A percentile compares a stretch with the other conserved stretches of the same genome.
Conservation (phyloP, 1,140 invertebrate species). For the Sitobion miscanthi region DNA sequence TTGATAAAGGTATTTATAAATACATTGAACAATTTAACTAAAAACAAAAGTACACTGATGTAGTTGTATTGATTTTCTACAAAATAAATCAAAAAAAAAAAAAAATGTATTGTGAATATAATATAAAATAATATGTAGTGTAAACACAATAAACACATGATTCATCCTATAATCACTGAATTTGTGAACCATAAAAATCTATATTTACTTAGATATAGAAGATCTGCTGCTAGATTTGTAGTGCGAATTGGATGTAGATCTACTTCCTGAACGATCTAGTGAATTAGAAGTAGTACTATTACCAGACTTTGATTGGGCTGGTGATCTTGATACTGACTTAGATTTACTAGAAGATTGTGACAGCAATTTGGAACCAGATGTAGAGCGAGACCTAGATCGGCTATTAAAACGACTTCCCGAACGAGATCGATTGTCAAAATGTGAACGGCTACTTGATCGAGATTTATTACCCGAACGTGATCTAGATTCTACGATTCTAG, state of each 20-base stretch:
- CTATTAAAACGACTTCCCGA: conserved; percentile 48
- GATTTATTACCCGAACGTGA: conserved; percentile 57
- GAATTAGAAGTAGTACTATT: conserved; percentile 60
- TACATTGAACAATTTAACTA: background rate
- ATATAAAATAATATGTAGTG: too few relatives aligned
- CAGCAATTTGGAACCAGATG: conserved; percentile 58
- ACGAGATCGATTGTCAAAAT: conserved; percentile 57
- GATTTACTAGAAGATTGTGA: conserved; percentile 58
- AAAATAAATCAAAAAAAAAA: background rate
- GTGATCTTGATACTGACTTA: conserved; percentile 59
- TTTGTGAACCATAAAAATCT: background rate
- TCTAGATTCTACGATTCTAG: conserved; percentile 3
- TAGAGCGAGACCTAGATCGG: conserved; percentile 58
- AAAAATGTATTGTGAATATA: background rate
- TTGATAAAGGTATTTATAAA: background rate
- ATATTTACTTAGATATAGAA: conserved; percentile 43
- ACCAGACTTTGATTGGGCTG: conserved; percentile 59
- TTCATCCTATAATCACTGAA: background rate
- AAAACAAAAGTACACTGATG: background rate
- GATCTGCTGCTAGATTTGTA: conserved; percentile 61
- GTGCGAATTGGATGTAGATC: conserved; percentile 57
- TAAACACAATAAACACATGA: too few relatives aligned
- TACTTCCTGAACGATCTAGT: conserved; percentile 42
- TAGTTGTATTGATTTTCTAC: background rate
- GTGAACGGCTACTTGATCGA: conserved; percentile 59